A percentile compares a stretch with the other conserved stretches of the same genome.
Conservation (phyloP, 2,113 vertebrate genomes). For the Camelus dromedarius region DNA sequence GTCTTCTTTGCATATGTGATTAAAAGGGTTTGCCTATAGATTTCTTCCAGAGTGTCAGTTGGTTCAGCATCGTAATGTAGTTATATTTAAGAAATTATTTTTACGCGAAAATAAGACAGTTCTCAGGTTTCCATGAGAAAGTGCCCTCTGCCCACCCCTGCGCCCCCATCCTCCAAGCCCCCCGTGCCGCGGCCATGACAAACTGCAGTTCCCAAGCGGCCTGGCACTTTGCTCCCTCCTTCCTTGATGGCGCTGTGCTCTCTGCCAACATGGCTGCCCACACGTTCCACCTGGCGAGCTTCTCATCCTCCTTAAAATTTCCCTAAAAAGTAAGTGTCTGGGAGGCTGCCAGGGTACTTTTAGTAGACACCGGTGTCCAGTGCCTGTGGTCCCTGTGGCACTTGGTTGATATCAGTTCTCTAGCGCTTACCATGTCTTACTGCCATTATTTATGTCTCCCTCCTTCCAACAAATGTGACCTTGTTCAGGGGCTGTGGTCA, state of each 20-base stretch:
- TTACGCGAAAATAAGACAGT: not conserved
- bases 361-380: not conserved
- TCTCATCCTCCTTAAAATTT: not conserved
- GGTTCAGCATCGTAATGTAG: not conserved
- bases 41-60: not conserved
- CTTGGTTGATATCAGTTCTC: not conserved
- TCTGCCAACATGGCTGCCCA: not conserved
- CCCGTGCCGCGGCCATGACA: rapidly evolving
- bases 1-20: not conserved
- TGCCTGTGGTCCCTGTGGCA: not conserved
- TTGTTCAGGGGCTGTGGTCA: not conserved
- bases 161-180: not conserved
- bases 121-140: not conserved
- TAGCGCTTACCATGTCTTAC: not conserved
- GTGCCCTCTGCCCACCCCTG: not conserved
- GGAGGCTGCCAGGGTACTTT: not conserved
- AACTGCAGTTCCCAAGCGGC: not conserved
- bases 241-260: not conserved
- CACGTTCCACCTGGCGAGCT: not conserved
- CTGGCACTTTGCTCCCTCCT: not conserved
- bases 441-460: not conserved
- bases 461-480: not conserved
- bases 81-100: constrained; percentile 1
- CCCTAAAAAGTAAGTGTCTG: not conserved
- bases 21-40: not conserved